phyloP scores from a whole-genome alignment of 1,140 invertebrate genomes.

The Cydia strobilella region DNA sequence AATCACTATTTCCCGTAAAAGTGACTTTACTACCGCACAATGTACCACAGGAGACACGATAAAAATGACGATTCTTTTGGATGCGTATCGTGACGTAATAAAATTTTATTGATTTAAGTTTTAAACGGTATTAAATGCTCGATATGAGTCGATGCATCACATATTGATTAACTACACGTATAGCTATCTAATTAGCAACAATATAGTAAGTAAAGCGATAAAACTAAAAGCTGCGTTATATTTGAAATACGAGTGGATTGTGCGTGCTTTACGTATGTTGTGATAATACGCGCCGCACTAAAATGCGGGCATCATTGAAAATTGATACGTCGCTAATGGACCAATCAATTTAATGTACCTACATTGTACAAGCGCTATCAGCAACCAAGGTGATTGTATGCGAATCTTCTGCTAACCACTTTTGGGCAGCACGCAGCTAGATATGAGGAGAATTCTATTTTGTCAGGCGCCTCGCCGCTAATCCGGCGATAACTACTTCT shows the following conservation, averaged over 20 bases:
- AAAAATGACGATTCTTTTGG: background rate
- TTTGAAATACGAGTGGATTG: background rate
- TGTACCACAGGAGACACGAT: background rate
- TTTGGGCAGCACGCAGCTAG: conserved; percentile 15
- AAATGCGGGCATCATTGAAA: conserved; percentile 37
- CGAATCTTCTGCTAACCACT: conserved; percentile 19
- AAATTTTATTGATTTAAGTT: background rate
- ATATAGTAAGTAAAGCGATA: conserved; percentile 6
- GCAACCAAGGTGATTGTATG: conserved; percentile 7
- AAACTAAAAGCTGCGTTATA: conserved; percentile 23
- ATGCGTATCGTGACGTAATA: background rate
- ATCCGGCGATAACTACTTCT: conserved; percentile 20
- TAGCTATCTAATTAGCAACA: conserved; percentile 1
- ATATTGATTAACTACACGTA: background rate
- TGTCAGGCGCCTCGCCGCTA: background rate
- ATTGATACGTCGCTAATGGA: conserved; percentile 36
- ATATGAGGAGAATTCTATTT: conserved; percentile 23
- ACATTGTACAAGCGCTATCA: conserved; percentile 36
- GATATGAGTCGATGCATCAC: background rate
- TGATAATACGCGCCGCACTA: conserved; percentile 17
- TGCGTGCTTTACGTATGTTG: conserved; percentile 5
- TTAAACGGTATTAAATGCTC: background rate
- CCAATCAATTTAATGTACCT: conserved; percentile 39
- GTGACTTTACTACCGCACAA: background rate
- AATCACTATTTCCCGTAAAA: background rate